phyloP scores from a whole-genome alignment of 2,888 invertebrate species.

The Baronia brevicornis region DNA sequence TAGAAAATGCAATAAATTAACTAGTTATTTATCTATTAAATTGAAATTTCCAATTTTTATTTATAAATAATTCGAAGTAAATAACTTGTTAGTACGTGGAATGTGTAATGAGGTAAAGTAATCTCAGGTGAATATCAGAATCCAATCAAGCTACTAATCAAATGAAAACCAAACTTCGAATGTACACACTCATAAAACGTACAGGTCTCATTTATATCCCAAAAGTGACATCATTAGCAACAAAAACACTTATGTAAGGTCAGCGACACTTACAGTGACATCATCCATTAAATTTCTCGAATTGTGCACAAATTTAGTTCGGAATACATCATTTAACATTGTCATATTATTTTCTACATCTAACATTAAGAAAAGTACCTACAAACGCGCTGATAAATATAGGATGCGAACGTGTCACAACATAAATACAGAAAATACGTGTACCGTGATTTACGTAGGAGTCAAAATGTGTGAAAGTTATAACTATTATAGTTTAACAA shows the following conservation, averaged over 20 bases:
- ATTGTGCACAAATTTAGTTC: constrained; percentile 9
- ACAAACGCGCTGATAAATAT: constrained; percentile 3
- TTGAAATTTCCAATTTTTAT: too few species aligned
- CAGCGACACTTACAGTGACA: constrained; percentile 26
- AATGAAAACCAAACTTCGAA: too few species aligned
- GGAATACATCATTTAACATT: constrained; percentile 9
- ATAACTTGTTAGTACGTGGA: too few species aligned
- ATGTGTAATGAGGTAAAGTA: too few species aligned
- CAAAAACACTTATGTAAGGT: constrained; percentile 21
- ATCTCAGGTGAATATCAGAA: too few species aligned
- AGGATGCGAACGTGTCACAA: constrained; percentile 5
- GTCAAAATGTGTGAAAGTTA: constrained; percentile 21
- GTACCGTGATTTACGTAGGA: constrained; percentile 16
- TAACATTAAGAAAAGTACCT: neutral
- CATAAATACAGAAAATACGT: constrained; percentile 10
- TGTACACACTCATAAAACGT: constrained; percentile 3
- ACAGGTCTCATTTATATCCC: constrained; percentile 14
- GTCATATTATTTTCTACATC: neutral
- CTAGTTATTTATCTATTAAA: too few species aligned
- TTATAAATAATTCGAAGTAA: too few species aligned
- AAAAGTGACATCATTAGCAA: constrained; percentile 17
- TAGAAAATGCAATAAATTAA: too few species aligned
- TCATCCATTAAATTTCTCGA: constrained; percentile 23
- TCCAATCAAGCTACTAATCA: too few species aligned
- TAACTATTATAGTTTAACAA: too few species aligned